A percentile compares a stretch with the other conserved stretches of the same genome.
Conservation (phyloP, 2,797 vertebrate genomes). For the Lepus oiostolus region DNA sequence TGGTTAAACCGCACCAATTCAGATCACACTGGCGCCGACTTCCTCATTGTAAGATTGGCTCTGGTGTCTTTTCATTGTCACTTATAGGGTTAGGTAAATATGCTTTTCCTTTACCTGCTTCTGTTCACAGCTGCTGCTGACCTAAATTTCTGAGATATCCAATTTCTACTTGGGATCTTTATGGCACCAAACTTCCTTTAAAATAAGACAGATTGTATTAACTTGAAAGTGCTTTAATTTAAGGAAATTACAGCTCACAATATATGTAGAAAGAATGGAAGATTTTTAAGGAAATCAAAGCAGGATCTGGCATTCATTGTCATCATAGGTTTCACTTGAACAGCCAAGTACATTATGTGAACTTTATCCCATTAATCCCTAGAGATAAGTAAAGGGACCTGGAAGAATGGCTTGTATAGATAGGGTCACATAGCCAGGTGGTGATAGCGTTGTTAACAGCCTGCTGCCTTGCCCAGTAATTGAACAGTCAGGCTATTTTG, state of each 20-base stretch:
- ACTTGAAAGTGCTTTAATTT: conserved; percentile 58
- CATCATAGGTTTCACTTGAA: conserved; percentile 63
- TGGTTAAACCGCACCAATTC: background rate
- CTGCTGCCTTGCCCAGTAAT: conserved; percentile 24
- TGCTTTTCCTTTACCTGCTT: conserved; percentile 71
- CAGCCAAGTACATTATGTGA: conserved; percentile 46
- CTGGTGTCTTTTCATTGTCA: conserved; percentile 56
- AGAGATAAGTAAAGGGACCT: conserved; percentile 56
- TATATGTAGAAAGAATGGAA: conserved; percentile 50
- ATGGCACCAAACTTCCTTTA: conserved; percentile 47
- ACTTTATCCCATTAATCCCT: conserved; percentile 69
- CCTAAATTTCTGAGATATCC: conserved; percentile 59
- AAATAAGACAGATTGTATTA: conserved; percentile 66
- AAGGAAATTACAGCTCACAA: conserved; percentile 53
- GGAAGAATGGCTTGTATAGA: conserved; percentile 43
- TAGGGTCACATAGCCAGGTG: conserved; percentile 23
- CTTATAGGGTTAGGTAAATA: conserved; percentile 68
- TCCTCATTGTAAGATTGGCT: background rate
- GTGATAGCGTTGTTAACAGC: conserved; percentile 5
- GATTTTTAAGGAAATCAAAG: conserved; percentile 70
- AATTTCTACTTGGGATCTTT: conserved; percentile 69
- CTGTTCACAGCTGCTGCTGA: conserved; percentile 62
- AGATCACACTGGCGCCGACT: background rate
- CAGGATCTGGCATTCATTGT: conserved; percentile 45
- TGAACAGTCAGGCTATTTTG: conserved; percentile 16